A percentile compares a stretch with the other conserved stretches of the same genome.
Evolutionary conservation across 2,888 invertebrate genomes (phyloP).

Genomic region (Pristionchus exspectatus): DNA sequence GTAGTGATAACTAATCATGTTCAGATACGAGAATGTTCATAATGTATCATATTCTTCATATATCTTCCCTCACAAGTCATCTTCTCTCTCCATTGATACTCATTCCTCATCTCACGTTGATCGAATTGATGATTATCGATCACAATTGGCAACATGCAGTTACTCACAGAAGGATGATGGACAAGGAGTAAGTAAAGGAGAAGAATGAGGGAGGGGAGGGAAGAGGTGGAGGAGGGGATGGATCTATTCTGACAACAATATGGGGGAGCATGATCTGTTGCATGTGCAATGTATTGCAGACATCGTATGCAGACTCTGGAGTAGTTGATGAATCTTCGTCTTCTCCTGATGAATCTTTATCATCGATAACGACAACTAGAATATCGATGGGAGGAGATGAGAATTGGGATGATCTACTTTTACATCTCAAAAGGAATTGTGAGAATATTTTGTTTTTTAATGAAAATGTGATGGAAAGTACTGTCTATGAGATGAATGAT

Average conservation of each 20-base stretch:
- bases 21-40: slow-evolving; percentile 52
- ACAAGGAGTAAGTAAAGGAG: neutral
- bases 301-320: slow-evolving; percentile 51
- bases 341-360: slow-evolving; percentile 53
- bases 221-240: neutral
- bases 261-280: too few species aligned
- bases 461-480: neutral
- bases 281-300: slow-evolving; percentile 4
- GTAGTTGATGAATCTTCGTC: slow-evolving; percentile 44
- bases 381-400: slow-evolving; percentile 22
- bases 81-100: slow-evolving; percentile 40
- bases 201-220: neutral
- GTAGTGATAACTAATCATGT: neutral
- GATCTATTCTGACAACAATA: too few species aligned
- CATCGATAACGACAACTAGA: slow-evolving; percentile 6
- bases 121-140: slow-evolving; percentile 46
- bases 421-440: slow-evolving; percentile 77
- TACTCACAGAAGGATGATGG: slow-evolving; percentile 17
- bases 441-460: neutral
- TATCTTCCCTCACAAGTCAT: slow-evolving; percentile 36
- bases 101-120: slow-evolving; percentile 41
- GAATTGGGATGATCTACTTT: slow-evolving; percentile 73
- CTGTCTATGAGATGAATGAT: neutral
- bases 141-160: slow-evolving; percentile 28
- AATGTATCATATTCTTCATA: slow-evolving; percentile 42